A percentile compares a stretch with the other conserved stretches of the same genome.
These are phyloP conservation scores for Odobenus rosmarus DNA, from an alignment of 2,113 vertebrate species.

Conservation along the genomic window DNA sequence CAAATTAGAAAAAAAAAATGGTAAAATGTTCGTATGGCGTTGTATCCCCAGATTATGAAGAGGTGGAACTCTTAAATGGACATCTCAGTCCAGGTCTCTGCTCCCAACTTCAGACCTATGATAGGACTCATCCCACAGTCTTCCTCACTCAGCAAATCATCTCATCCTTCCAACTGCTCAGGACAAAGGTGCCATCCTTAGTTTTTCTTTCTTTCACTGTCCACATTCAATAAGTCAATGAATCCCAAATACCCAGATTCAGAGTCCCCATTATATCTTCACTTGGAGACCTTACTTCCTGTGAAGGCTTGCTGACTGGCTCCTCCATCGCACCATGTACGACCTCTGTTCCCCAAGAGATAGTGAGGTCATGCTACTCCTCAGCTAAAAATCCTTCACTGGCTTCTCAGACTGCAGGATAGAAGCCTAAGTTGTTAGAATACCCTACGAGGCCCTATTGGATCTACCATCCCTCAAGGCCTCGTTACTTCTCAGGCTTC, in stretches of 20 bases:
- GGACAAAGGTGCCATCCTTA: not conserved
- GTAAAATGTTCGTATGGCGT: not conserved
- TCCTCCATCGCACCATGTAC: not conserved
- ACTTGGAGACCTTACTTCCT: not conserved
- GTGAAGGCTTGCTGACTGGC: too few relatives aligned
- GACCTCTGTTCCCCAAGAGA: not conserved
- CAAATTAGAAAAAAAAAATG: conserved; percentile 45
- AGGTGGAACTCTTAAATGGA: not conserved
- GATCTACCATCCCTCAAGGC: not conserved
- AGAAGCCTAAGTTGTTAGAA: not conserved
- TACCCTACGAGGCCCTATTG: not conserved
- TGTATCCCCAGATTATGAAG: not conserved
- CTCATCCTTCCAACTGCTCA: not conserved
- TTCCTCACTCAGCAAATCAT: not conserved
- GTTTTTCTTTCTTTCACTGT: not conserved
- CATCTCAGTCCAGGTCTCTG: not conserved
- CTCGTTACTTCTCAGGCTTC: not conserved
- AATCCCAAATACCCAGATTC: not conserved
- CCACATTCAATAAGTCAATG: not conserved
- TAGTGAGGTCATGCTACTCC: not conserved
- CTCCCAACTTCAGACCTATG: not conserved
- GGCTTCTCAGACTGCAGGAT: not conserved
- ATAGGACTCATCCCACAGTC: not conserved
- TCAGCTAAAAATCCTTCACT: not conserved
- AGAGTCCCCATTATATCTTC: not conserved